Percentiles rank a stretch among this genome's conserved stretches.
Evolutionary conservation across 2,113 vertebrate species (phyloP).

Genomic region (Ciconia stormi): DNA sequence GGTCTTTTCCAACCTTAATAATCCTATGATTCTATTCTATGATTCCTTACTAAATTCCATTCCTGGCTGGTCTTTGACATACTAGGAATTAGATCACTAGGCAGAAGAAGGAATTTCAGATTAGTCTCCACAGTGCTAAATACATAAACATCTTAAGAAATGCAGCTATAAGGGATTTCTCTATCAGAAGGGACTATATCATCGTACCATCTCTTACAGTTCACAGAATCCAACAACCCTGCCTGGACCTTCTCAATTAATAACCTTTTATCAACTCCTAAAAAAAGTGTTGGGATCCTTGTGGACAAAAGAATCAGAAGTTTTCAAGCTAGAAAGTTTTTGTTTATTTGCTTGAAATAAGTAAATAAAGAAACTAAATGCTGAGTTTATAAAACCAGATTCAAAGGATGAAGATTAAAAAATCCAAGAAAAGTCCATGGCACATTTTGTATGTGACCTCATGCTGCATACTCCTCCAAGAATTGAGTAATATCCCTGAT

Average conservation of each 20-base stretch:
- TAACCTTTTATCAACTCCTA: not conserved
- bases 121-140: not conserved
- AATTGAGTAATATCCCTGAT: constrained; percentile 1
- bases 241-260: not conserved
- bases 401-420: not conserved
- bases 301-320: not conserved
- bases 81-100: not conserved
- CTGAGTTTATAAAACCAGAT: not conserved
- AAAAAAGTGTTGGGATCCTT: not conserved
- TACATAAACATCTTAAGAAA: not conserved
- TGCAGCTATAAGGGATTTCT: not conserved
- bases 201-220: not conserved
- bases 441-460: not conserved
- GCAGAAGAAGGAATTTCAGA: not conserved
- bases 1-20: too few relatives aligned
- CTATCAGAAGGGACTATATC: not conserved
- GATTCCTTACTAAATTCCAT: not conserved
- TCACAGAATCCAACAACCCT: not conserved
- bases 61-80: not conserved
- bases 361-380: not conserved
- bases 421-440: not conserved
- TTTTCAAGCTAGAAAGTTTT: not conserved
- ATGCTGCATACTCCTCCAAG: not conserved
- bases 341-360: not conserved
- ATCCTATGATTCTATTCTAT: too few relatives aligned